Percentiles rank a stretch among this genome's conserved stretches.
These are phyloP conservation scores for Pitta sordida DNA, from an alignment of 2,113 vertebrate species.

Conservation along the genomic window DNA sequence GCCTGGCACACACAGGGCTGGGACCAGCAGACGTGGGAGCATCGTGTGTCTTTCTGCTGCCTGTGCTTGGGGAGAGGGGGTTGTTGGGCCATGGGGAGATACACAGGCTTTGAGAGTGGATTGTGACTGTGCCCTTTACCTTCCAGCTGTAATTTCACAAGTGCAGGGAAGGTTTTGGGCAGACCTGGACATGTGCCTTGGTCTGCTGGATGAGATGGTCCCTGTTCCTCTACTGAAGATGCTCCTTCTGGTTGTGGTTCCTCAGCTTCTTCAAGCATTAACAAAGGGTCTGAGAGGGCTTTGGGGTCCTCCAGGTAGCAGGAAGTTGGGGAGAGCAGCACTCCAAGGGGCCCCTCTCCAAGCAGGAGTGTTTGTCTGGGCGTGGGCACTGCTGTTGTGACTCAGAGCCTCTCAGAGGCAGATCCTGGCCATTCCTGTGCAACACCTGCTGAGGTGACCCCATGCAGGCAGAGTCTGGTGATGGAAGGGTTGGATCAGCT, in stretches of 20 bases:
- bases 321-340: neutral
- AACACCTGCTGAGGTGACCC: neutral
- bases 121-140: neutral
- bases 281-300: neutral
- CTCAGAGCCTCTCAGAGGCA: fast-evolving
- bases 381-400: fast-evolving
- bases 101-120: neutral
- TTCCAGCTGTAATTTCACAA: neutral
- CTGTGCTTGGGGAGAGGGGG: fast-evolving
- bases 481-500: neutral
- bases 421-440: fast-evolving
- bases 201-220: neutral
- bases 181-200: fast-evolving
- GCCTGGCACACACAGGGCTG: neutral
- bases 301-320: neutral
- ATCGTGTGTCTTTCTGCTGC: fast-evolving
- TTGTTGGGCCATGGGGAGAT: neutral
- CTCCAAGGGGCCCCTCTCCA: neutral
- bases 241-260: neutral
- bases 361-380: neutral
- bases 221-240: neutral
- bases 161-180: neutral
- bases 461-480: neutral
- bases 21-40: neutral
- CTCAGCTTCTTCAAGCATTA: neutral